phyloP scores from a whole-genome alignment of 2,888 invertebrate species.

The Caenorhabditis macrosperma region DNA sequence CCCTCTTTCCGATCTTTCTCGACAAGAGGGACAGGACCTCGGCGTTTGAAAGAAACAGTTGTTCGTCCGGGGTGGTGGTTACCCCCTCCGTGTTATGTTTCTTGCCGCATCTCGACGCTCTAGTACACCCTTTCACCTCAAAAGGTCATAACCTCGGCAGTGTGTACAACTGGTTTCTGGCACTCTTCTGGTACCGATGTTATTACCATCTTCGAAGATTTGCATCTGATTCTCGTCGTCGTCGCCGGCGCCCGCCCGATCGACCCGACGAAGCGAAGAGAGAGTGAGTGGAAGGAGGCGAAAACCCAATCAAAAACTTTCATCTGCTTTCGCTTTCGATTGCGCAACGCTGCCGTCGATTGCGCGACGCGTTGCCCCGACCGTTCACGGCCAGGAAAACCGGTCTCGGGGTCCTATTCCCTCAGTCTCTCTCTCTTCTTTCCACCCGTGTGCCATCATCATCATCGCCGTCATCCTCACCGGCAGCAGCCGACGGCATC shows the following conservation, averaged over 20 bases:
- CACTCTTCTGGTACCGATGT: no score
- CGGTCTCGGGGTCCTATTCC: constrained; percentile 38
- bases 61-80: not conserved
- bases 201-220: constrained; percentile 23
- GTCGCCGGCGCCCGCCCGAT: constrained; percentile 18
- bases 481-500: constrained; percentile 20
- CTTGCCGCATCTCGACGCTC: no score
- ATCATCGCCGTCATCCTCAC: constrained; percentile 28
- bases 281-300: constrained; percentile 11
- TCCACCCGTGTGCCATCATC: constrained; percentile 50
- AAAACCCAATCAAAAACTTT: constrained; percentile 57
- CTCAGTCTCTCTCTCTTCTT: constrained; percentile 2
- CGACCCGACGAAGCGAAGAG: not conserved
- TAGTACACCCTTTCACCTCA: not conserved
- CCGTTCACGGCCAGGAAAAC: constrained; percentile 59
- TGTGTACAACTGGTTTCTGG: constrained; percentile 9
- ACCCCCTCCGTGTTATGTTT: not conserved
- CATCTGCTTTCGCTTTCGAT: constrained; percentile 57
- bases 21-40: not conserved
- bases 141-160: constrained; percentile 26
- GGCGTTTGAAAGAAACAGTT: not conserved
- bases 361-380: constrained; percentile 40
- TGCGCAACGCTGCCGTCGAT: constrained; percentile 49
- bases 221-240: constrained; percentile 26
- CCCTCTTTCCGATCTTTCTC: not conserved